Conservation (phyloP, 2,113 vertebrate genomes). For the Furnarius figulus region DNA sequence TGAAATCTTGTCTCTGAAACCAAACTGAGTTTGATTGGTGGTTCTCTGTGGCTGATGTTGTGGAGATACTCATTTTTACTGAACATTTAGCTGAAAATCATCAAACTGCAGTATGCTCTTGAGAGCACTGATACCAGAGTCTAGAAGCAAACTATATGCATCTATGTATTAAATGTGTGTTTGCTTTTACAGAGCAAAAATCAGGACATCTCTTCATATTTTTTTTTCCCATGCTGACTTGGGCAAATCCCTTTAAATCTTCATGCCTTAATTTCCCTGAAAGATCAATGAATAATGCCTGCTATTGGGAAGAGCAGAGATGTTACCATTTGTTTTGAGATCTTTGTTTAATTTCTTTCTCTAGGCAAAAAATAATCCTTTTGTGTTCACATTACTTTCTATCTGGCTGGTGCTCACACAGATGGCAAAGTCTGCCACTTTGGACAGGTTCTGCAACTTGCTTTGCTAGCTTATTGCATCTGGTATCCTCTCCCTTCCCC, state of each 20-base stretch:
- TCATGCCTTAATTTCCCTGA: neutral
- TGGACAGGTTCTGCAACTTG: neutral
- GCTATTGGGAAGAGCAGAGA: neutral
- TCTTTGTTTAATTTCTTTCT: neutral
- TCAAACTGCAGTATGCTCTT: neutral
- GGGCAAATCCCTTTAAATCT: conserved; percentile 7
- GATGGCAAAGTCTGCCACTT: neutral
- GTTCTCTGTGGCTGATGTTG: neutral
- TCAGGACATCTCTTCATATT: neutral
- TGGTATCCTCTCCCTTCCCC: neutral
- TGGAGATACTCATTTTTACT: neutral
- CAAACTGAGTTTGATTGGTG: neutral
- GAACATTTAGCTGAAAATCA: neutral
- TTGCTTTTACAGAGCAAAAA: neutral
- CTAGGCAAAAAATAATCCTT: neutral
- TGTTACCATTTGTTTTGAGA: neutral
- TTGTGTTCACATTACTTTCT: neutral
- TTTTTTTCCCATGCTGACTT: neutral
- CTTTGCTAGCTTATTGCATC: neutral
- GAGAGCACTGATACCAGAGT: neutral
- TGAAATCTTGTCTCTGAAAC: conserved; percentile 38
- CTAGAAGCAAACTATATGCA: neutral
- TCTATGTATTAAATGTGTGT: neutral
- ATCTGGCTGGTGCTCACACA: neutral
- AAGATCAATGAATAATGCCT: neutral